Base-by-base conservation (phyloP, 1,140 invertebrate species). In the Gryon sp. region DNA sequence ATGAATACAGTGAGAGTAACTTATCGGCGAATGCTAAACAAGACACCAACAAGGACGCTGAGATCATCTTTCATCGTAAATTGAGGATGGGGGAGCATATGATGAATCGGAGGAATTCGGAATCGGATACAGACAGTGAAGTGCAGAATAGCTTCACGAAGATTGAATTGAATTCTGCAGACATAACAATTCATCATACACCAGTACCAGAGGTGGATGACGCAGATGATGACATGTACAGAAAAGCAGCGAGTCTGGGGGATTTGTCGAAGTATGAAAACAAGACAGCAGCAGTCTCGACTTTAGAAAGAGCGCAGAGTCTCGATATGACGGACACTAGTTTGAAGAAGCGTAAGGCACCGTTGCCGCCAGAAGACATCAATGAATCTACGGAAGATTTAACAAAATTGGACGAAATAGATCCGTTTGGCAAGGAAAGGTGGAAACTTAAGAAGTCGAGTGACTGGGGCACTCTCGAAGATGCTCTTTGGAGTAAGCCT, bases 181-280 rank as follows among this genome's bases (percentile, higher is more conserved):
- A 94, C 70, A 93, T 94, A 30, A 94, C 93, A 1, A 92, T 94
- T 24, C 93, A 94, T 80, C 92, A 93, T 76, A 91, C 91, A 2
- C 91, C 91, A 1, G 83, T 90, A 15, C 90, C 91, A 16, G 87
- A 87, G 11, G 86, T 87, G 16, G 89, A 91, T n/a, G 89, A 90
- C 52, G 36, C 70, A 0, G 84, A 90, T 1, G 91, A 91, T 53
- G 92, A 93, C 62, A 91, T 92, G 70, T 93, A 92, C 76, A 89
- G 94, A 18, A 95, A 94, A 89, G 94, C 94, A 1, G 93, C 94
- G 0, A 95, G 94, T 52, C 88, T 95, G 1, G 94, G 94, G 2
- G 95, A 96, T 84, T 85, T 96, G 20, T 94, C 94, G 0, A 92
- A 92, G 82, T 92, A 95, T 66, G 92, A 94, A 72, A 88, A 90